Conservation (phyloP, 2,888 invertebrate species). For the Caenorhabditis becei region DNA sequence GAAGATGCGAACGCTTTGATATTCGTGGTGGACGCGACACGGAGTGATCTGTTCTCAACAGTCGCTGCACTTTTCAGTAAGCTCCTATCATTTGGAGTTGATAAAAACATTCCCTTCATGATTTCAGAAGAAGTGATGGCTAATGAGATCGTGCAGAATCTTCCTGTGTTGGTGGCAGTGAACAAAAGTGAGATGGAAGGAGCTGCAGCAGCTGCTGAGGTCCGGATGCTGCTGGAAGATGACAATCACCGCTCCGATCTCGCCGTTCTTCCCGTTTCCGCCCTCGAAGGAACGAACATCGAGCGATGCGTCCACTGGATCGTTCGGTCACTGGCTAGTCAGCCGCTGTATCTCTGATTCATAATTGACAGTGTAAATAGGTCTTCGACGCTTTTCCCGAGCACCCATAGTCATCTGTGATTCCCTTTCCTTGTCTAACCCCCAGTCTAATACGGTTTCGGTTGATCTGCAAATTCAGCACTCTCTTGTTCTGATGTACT, state of each 20-base stretch:
- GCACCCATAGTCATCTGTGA: neutral
- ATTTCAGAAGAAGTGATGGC: conserved; percentile 76
- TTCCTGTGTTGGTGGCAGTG: conserved; percentile 77
- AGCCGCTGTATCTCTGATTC: conserved; percentile 66
- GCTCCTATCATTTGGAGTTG: conserved; percentile 22
- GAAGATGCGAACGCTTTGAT: conserved; percentile 77
- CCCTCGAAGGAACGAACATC: conserved; percentile 77
- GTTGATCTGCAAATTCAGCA: conserved; percentile 29
- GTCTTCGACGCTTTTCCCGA: too few relatives aligned
- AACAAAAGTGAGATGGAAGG: conserved; percentile 79
- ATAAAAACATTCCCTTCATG: too few relatives aligned
- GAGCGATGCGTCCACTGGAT: conserved; percentile 77
- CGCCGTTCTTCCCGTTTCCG: conserved; percentile 77
- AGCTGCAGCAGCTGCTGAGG: conserved; percentile 71
- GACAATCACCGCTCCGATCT: conserved; percentile 74
- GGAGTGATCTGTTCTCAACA: conserved; percentile 71
- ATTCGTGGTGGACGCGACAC: conserved; percentile 77
- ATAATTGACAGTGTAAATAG: conserved; percentile 1
- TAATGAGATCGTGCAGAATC: conserved; percentile 69
- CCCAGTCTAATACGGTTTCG: conserved; percentile 35
- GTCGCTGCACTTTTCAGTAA: conserved; percentile 74
- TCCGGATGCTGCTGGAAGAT: conserved; percentile 68
- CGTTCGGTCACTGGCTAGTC: conserved; percentile 68
- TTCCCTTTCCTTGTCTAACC: conserved; percentile 2
- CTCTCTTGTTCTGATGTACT: neutral